Conservation (phyloP, 2,113 vertebrate species). For the Elgaria multicarinata region DNA sequence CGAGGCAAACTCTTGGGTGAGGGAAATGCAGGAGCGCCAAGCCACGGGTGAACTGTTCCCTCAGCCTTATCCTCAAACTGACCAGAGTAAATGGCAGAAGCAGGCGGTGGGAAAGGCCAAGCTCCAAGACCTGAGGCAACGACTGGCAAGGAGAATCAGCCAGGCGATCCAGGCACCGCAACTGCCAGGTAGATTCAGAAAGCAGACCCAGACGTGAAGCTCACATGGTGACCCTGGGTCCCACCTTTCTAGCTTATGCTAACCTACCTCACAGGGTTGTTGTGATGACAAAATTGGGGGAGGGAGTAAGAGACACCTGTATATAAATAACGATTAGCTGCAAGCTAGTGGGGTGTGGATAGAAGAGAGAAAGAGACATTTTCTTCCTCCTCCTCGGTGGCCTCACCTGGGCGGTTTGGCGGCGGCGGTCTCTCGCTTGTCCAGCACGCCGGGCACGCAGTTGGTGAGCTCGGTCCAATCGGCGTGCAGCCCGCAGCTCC, state of each 20-base stretch:
- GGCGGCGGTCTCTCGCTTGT: constrained; percentile 88
- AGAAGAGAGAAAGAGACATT: background rate
- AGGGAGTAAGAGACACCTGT: too few species aligned
- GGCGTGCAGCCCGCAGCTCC: constrained; percentile 98
- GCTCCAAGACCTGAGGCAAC: background rate
- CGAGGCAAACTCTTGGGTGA: too few species aligned
- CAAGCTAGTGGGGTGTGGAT: background rate
- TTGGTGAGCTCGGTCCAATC: constrained; percentile 99
- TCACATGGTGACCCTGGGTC: background rate
- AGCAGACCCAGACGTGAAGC: background rate
- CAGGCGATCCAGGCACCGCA: background rate
- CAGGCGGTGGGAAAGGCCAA: background rate
- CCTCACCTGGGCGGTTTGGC: constrained; percentile 87
- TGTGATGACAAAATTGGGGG: too few species aligned
- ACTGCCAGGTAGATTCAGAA: background rate
- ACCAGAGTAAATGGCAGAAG: background rate
- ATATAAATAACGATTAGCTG: background rate
- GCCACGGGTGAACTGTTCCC: background rate
- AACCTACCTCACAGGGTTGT: background rate
- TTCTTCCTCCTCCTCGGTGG: background rate
- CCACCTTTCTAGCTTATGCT: background rate
- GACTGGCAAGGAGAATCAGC: background rate
- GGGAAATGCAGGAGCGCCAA: too few species aligned
- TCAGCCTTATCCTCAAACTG: background rate
- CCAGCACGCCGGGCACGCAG: constrained; percentile 95